These are phyloP conservation scores for Sardina pilchardus DNA, from an alignment of 2,113 vertebrate species.

Conservation along the genomic window DNA sequence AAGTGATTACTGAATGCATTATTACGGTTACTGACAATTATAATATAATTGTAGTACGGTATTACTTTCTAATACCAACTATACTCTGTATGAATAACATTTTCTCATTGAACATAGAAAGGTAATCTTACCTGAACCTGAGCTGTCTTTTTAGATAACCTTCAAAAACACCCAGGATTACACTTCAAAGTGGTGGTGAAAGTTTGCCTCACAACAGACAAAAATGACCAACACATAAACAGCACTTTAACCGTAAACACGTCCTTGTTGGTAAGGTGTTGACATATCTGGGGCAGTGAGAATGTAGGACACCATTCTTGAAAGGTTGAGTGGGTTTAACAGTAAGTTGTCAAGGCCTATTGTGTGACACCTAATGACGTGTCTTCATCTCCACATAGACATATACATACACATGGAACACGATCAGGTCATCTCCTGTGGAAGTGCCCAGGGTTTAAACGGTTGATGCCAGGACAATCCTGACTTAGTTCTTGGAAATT, in stretches of 20 bases:
- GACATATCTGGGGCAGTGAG: neutral
- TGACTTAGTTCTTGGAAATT: neutral
- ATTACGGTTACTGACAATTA: too few species aligned
- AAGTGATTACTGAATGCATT: too few species aligned
- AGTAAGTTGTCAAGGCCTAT: conserved; percentile 11
- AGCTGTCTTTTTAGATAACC: neutral
- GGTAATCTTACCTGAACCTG: neutral
- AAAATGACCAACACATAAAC: neutral
- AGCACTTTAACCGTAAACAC: neutral
- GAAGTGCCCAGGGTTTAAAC: neutral
- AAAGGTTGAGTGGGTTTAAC: conserved; percentile 39
- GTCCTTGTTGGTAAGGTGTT: neutral
- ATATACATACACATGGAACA: neutral
- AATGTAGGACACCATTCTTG: conserved; percentile 21
- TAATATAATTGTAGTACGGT: too few species aligned
- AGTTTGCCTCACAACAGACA: neutral
- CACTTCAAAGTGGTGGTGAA: neutral
- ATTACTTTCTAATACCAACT: too few species aligned
- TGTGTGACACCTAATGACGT: neutral
- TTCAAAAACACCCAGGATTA: neutral
- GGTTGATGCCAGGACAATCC: neutral
- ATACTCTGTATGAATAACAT: too few species aligned
- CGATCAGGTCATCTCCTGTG: neutral
- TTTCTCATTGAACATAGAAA: too few species aligned
- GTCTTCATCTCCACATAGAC: neutral